These are phyloP conservation scores for Leptopilina myrica DNA, from an alignment of 2,888 invertebrate genomes.

Conservation along the genomic window DNA sequence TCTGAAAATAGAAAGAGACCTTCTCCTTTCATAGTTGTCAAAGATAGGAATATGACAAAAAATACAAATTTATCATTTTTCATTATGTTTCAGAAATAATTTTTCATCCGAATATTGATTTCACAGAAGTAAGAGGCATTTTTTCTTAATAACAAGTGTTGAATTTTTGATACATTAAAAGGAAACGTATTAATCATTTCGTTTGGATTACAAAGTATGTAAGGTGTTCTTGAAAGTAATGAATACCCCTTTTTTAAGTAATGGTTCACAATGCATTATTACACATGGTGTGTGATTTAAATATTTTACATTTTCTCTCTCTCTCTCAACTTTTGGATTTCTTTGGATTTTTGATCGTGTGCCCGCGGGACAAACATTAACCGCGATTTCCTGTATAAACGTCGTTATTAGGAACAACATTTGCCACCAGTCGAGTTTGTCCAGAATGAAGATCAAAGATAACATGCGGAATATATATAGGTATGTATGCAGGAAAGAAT, in stretches of 20 bases:
- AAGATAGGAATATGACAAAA: too few species aligned
- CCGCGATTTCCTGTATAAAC: conserved; percentile 39
- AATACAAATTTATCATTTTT: too few species aligned
- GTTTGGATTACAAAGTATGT: not conserved
- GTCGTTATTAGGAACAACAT: conserved; percentile 21
- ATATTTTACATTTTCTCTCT: not conserved
- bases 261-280: conserved; percentile 1
- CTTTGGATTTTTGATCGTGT: conserved; percentile 27
- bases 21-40: too few species aligned
- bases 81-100: too few species aligned
- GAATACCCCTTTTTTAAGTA: not conserved
- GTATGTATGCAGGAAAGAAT: conserved; percentile 8
- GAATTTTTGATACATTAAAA: too few species aligned
- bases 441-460: conserved; percentile 31
- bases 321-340: not conserved
- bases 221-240: not conserved
- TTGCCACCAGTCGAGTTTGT: conserved; percentile 32
- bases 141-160: too few species aligned
- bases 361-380: conserved; percentile 61
- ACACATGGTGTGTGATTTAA: conserved; percentile 5
- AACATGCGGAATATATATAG: too few species aligned
- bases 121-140: too few species aligned
- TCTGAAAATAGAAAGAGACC: too few species aligned
- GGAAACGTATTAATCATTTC: too few species aligned
- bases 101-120: too few species aligned